Evolutionary conservation across 2,113 vertebrate species (phyloP), one percentile per base, ranked within the genome.

Genomic region (Neotoma lepida): DNA sequence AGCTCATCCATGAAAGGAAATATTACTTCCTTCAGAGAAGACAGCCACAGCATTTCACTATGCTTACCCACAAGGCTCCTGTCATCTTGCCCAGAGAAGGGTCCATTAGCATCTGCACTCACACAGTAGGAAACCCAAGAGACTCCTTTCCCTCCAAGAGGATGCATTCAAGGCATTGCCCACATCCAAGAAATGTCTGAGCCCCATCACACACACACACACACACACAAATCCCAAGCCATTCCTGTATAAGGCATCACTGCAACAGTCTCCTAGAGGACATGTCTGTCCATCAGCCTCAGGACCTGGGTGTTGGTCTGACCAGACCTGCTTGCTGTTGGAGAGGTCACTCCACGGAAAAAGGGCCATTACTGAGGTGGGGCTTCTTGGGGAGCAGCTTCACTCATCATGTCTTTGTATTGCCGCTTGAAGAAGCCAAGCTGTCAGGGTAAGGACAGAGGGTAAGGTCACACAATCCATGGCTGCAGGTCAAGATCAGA

Each of bases 341-440:
- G 26, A 30, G 49, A 74, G 46, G 49, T 39, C 54, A 3, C 18
- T n/a, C 22, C 0, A 1, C 8, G 30, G 68, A 76, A 74, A 51
- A 64, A 49, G 88, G 61, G 81, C 54, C 7, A 0, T 82, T 80
- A 97, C 68, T 97, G 64, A 10, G 95, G 77, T 1, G 44, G 35
- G 0, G 90, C 10, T 4, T 22, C 80, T 6, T 76, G 74, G 0
- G 96, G 80, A 22, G 1, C 96, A 71, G 74, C 64, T 30, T 97
- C 94, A 6, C 49, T 96, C 63, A 99, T 97, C 98, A 99, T 98
- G 1, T 98, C 68, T 41, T 98, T 98, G 96, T 99, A 99, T 81
- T 98, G 98, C 63, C 99, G 98, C 81, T 99, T 99, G 97, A 99
- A 99, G 97, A 99, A 99, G 73, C 99, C 99, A 46, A 98, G 97